Percentiles rank a stretch among this genome's conserved stretches.
Conservation (phyloP, 2,888 invertebrate species). For the Pandemis cinnamomeana region DNA sequence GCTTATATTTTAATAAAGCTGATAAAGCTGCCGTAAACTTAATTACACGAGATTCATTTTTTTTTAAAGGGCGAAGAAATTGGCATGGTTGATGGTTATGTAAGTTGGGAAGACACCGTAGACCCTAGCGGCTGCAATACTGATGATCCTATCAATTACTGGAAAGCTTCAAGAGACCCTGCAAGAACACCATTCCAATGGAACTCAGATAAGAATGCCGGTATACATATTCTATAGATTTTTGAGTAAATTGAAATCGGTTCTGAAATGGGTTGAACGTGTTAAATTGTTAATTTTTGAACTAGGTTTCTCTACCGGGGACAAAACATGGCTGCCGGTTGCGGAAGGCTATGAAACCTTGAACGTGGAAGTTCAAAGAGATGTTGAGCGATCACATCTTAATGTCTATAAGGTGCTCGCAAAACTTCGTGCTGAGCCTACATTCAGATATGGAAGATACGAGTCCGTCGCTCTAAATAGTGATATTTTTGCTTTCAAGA, state of each 20-base stretch:
- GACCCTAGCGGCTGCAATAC: conserved; percentile 85
- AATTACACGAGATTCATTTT: neutral
- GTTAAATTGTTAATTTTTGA: conserved; percentile 16
- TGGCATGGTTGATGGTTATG: conserved; percentile 86
- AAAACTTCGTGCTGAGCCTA: conserved; percentile 78
- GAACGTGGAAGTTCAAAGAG: conserved; percentile 84
- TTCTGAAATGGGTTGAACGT: neutral
- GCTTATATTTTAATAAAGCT: neutral
- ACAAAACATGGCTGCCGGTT: conserved; percentile 88
- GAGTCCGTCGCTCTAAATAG: conserved; percentile 81
- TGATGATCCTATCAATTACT: conserved; percentile 84
- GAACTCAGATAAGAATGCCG: conserved; percentile 85
- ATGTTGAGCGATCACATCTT: conserved; percentile 81
- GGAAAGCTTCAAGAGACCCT: conserved; percentile 87
- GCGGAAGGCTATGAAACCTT: conserved; percentile 83
- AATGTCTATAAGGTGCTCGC: conserved; percentile 86
- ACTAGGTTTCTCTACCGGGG: conserved; percentile 83
- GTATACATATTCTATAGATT: conserved; percentile 55
- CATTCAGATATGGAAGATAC: conserved; percentile 82
- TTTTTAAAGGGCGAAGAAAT: conserved; percentile 88
- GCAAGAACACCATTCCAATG: conserved; percentile 93
- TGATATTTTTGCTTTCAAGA: conserved; percentile 83
- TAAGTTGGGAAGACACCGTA: conserved; percentile 85
- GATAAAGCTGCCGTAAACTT: neutral
- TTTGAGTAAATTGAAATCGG: neutral